phyloP scores from a whole-genome alignment of 2,888 invertebrate species.

The Agrenia bidenticulata region DNA sequence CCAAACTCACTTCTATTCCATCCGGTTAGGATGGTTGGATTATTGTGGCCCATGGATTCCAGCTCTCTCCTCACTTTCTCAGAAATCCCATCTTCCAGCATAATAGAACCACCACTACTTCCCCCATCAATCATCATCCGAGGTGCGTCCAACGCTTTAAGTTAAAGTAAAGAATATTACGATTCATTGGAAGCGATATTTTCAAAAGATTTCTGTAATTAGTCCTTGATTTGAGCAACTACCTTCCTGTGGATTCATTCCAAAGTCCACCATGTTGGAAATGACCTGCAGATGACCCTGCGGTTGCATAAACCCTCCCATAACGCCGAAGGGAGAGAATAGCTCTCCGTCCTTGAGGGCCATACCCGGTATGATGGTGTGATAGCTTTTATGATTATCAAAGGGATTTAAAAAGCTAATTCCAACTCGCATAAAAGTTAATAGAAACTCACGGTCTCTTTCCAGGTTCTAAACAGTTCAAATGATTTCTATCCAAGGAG shows the following conservation, averaged over 20 bases:
- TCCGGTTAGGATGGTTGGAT: slow-evolving; percentile 30
- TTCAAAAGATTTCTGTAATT: background rate
- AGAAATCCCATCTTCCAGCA: slow-evolving; percentile 48
- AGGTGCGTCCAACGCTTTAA: slow-evolving; percentile 46
- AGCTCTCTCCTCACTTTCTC: slow-evolving; percentile 31
- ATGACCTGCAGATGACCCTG: slow-evolving; percentile 52
- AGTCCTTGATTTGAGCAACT: background rate
- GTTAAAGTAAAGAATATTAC: background rate
- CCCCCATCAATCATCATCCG: slow-evolving; percentile 45
- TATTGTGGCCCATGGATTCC: slow-evolving; percentile 42
- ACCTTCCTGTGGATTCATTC: slow-evolving; percentile 52
- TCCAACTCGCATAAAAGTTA: background rate
- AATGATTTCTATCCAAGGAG: slow-evolving; percentile 39
- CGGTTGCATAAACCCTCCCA: slow-evolving; percentile 49
- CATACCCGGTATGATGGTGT: slow-evolving; percentile 52
- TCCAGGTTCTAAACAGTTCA: slow-evolving; percentile 40
- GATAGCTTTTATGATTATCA: slow-evolving; percentile 43
- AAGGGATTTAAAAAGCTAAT: slow-evolving; percentile 2
- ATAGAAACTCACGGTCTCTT: slow-evolving; percentile 48
- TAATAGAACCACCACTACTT: slow-evolving; percentile 33
- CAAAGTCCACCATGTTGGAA: slow-evolving; percentile 50
- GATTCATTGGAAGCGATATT: background rate
- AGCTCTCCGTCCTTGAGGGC: slow-evolving; percentile 48
- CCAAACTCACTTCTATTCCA: slow-evolving; percentile 38
- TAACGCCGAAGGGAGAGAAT: slow-evolving; percentile 46